Evolutionary conservation across 2,113 vertebrate genomes (phyloP).

Genomic region (Protobothrops mucrosquamatus): DNA sequence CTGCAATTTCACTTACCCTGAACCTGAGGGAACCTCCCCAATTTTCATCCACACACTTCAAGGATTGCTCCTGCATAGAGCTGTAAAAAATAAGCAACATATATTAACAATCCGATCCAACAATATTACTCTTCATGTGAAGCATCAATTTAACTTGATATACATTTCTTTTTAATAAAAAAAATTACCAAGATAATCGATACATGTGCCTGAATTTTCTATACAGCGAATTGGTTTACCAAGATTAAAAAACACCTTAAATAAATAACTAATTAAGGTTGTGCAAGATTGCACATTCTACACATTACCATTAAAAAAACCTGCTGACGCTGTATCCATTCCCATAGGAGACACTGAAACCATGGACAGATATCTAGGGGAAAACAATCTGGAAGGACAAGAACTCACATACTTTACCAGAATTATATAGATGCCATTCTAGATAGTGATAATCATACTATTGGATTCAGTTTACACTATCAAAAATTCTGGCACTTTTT

Average conservation of each 20-base stretch:
- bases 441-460: not conserved
- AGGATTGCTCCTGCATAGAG: conserved; percentile 95
- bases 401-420: not conserved
- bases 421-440: not conserved
- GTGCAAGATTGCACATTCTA: not conserved
- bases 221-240: not conserved
- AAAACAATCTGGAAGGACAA: not conserved
- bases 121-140: not conserved
- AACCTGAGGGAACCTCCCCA: conserved; percentile 99
- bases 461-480: not conserved
- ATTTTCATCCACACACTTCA: conserved; percentile 99
- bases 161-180: not conserved
- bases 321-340: too few relatives aligned
- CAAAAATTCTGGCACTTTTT: not conserved
- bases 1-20: conserved; percentile 81
- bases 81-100: conserved; percentile 63
- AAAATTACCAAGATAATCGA: not conserved
- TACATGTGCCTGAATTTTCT: not conserved
- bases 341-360: not conserved
- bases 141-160: not conserved
- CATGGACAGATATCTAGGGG: not conserved
- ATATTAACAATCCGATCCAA: not conserved
- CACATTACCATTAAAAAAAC: not conserved
- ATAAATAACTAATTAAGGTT: not conserved
- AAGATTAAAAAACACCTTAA: not conserved